A percentile compares a stretch with the other conserved stretches of the same genome.
phyloP scores from a whole-genome alignment of 2,113 vertebrate species.

The Malurus alboscapulatus region DNA sequence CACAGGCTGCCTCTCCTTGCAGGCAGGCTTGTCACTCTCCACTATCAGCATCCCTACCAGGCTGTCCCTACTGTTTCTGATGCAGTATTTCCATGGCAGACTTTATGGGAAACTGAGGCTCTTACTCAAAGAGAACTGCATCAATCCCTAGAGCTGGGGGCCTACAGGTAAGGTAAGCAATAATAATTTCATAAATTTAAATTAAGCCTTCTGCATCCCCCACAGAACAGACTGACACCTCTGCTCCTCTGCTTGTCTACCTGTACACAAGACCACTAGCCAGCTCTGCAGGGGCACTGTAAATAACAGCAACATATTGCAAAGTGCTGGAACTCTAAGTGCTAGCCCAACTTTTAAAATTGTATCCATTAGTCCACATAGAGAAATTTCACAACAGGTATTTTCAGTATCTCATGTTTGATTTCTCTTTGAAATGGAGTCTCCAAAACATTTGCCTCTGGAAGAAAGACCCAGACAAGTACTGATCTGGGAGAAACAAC shows the following conservation, averaged over 20 bases:
- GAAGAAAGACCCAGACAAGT: background rate
- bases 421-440: background rate
- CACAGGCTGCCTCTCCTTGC: background rate
- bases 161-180: background rate
- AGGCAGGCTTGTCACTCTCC: background rate
- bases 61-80: background rate
- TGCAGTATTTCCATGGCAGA: background rate
- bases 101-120: background rate
- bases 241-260: background rate
- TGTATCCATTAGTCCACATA: background rate
- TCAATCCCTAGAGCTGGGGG: background rate
- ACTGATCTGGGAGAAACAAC: background rate
- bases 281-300: background rate
- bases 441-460: background rate
- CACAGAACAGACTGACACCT: background rate
- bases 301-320: background rate
- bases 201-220: background rate
- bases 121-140: background rate
- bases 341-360: background rate
- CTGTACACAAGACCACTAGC: background rate
- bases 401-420: background rate
- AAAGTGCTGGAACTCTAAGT: background rate
- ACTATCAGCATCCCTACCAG: fast-evolving
- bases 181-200: background rate
- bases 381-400: background rate